phyloP scores from a whole-genome alignment of 2,888 invertebrate genomes.

The Caenorhabditis panamensis region DNA sequence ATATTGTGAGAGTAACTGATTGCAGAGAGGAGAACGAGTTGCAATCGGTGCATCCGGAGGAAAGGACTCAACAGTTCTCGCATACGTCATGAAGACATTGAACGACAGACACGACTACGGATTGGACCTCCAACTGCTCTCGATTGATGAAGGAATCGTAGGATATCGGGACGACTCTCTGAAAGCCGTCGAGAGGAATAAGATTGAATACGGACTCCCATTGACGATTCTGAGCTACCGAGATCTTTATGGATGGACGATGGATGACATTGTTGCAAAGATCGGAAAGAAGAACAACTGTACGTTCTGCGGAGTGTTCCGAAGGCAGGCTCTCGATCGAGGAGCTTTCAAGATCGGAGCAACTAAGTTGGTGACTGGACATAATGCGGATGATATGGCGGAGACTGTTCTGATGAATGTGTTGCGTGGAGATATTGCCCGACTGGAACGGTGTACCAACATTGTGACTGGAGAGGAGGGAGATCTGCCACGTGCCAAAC shows the following conservation, averaged over 20 bases:
- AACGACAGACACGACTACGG: slow-evolving; percentile 94
- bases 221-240: slow-evolving; percentile 96
- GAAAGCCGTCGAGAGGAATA: slow-evolving; percentile 89
- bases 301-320: slow-evolving; percentile 86
- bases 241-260: slow-evolving; percentile 95
- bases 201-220: slow-evolving; percentile 93
- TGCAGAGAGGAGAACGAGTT: slow-evolving; percentile 75
- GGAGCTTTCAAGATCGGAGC: slow-evolving; percentile 92
- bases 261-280: slow-evolving; percentile 94
- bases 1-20: neutral
- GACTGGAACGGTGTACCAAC: slow-evolving; percentile 68
- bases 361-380: slow-evolving; percentile 93
- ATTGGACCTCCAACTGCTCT: slow-evolving; percentile 91
- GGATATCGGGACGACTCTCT: slow-evolving; percentile 92
- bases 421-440: slow-evolving; percentile 93
- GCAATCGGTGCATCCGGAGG: slow-evolving; percentile 81
- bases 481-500: slow-evolving; percentile 76
- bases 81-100: slow-evolving; percentile 89
- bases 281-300: slow-evolving; percentile 94
- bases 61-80: slow-evolving; percentile 95
- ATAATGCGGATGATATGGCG: slow-evolving; percentile 90
- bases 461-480: slow-evolving; percentile 76
- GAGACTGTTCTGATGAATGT: slow-evolving; percentile 88
- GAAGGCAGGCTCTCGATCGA: slow-evolving; percentile 93
- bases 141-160: slow-evolving; percentile 97